Base-by-base conservation (phyloP, 2,113 vertebrate species). In the Melanerpes formicivorus region DNA sequence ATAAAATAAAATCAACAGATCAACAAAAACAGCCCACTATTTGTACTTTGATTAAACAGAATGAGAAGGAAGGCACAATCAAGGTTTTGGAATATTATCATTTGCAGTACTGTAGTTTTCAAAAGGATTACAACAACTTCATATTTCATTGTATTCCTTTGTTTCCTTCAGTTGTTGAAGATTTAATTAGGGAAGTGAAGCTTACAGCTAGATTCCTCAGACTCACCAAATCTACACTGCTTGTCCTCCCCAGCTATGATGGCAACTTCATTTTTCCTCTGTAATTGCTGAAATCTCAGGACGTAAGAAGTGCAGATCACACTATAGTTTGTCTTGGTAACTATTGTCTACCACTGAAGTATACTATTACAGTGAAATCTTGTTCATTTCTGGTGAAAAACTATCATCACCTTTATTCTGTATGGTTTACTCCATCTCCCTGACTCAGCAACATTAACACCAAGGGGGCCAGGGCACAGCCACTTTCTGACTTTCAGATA, bases 151-250 rank as follows among this genome's bases (percentile, higher is more conserved):
- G 77, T 46, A 78, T 59, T 67, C 50, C 18, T 64, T 84, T 90
- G 46, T 81, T 94, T 87, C 42, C 73, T 71, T 71, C 58, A 67
- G 67, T 87, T 56, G 9, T 21, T 88, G 21, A 27, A 91, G 94
- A 94, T 59, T 65, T 64, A 80, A 85, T 91, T 65, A 87, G 63
- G 46, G 32, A 90, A 76, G 11, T 44, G 56, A 93, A 83, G 62
- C 5, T 90, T 88, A 70, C 10, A 65, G 12, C 46, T 85, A 34
- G 19, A 69, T 40, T 80, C 44, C 34, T 64, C 54, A 22, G 63
- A 80, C 56, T 48, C 78, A 65, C 37, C 56, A 66, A 79, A 93
- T 73, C 26, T 48, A 52, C 44, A 27, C 32, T 1, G 3, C n/a
- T 78, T 55, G 27, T 54, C 42, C 72, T 90, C 70, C 48, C 8